Conservation (phyloP, 2,113 vertebrate genomes). For the Mystacornis crossleyi region DNA sequence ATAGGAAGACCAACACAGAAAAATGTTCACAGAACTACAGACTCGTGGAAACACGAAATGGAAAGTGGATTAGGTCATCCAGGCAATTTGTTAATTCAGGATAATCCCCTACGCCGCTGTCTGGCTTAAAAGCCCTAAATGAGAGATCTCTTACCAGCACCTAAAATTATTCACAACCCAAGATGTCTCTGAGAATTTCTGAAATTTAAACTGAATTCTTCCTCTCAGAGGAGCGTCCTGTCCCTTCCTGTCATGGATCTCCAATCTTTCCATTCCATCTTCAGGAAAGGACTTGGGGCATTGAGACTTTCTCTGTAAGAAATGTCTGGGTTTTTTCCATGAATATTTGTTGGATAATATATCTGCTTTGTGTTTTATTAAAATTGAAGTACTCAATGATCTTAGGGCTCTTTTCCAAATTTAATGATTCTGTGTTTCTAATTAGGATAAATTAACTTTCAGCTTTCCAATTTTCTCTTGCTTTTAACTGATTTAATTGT, state of each 20-base stretch:
- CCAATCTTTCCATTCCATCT: not conserved
- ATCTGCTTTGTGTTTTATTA: not conserved
- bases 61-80: not conserved
- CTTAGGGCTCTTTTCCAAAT: not conserved
- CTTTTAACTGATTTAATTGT: not conserved
- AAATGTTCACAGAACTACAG: not conserved
- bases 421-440: too few relatives aligned
- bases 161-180: not conserved
- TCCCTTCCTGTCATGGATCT: not conserved
- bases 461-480: not conserved
- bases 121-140: not conserved
- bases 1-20: not conserved
- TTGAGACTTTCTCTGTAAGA: not conserved
- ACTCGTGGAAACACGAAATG: not conserved
- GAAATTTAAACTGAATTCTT: not conserved
- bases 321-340: accelerated
- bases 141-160: not conserved
- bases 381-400: not conserved
- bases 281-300: not conserved
- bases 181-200: not conserved
- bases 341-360: not conserved
- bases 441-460: not conserved
- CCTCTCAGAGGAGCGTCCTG: not conserved
- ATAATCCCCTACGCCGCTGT: not conserved
- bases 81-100: not conserved